Evolutionary conservation across 1,140 invertebrate species (phyloP), one percentile per base, ranked within the genome.

Genomic region (Drosophila orosa): DNA sequence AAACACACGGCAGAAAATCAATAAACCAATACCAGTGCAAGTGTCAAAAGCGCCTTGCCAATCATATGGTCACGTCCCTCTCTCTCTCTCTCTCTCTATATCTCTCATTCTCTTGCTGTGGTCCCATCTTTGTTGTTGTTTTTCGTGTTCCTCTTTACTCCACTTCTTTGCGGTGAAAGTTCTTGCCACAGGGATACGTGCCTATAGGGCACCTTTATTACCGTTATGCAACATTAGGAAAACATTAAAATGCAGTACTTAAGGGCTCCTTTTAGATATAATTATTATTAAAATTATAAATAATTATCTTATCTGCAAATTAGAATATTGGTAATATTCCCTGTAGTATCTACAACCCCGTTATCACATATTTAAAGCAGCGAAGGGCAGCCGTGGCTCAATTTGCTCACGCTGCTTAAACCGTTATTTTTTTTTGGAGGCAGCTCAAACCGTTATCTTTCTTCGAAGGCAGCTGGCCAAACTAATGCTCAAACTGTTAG

Each of bases 1-100:
- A 40, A 76, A 40, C 24, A 68, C 72, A 68, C 72, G 44, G 55
- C 58, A 72, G 61, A 87, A 87, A 87, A 87, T 89, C 83, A 89
- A 87, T 87, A 87, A 87, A 87, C 83, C 83, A 86, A 86, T 86
- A 86, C 83, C 73, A 87, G 60, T 66, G 76, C 79, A 87, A 75
- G 67, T 75, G 48, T 55, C 74, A 68, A 61, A 62, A 61, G 58
- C 50, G 75, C 66, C 85, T 83, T 78, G 74, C 83, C 78, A 86
- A 86, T 86, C 83, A 87, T 86, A 86, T 86, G 83, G 61, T 83
- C 71, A 66, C 65, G 59, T 68, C 62, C 33, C 29, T 40, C 40
- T 24, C 37, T 12, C 65, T 68, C 45, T 59, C 54, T 17, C 47
- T 40, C 58, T 27, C 44, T 27, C 37, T 77, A 31, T 48, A 3